phyloP scores from a whole-genome alignment of 2,113 vertebrate species.

The Indicator indicator region DNA sequence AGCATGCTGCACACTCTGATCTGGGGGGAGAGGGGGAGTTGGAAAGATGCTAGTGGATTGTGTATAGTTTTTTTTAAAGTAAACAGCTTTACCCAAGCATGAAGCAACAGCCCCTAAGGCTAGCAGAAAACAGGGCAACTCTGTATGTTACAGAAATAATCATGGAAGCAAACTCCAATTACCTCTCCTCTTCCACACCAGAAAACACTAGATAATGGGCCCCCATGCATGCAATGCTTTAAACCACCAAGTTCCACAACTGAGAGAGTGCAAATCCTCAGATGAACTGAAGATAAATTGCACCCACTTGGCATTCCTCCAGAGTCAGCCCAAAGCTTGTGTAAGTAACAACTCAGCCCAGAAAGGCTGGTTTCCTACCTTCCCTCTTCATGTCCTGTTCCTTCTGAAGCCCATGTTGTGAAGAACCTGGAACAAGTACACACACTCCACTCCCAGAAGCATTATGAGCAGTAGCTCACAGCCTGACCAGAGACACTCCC shows the following conservation, averaged over 20 bases:
- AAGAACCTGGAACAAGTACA: fast-evolving
- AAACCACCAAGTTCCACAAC: neutral
- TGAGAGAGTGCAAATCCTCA: neutral
- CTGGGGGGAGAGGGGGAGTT: neutral
- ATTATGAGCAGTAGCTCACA: fast-evolving
- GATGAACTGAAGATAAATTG: constrained; percentile 3
- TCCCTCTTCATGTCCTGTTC: neutral
- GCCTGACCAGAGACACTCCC: fast-evolving
- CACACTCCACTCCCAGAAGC: fast-evolving
- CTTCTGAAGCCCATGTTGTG: neutral
- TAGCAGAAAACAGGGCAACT: neutral
- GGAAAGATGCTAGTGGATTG: neutral
- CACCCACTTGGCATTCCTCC: neutral
- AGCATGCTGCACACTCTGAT: neutral
- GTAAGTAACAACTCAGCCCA: neutral
- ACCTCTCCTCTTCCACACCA: constrained; percentile 44
- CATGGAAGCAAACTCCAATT: constrained; percentile 46
- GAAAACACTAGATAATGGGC: constrained; percentile 34
- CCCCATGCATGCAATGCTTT: neutral
- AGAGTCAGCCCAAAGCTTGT: neutral
- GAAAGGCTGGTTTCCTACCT: neutral
- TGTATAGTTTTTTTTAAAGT: neutral
- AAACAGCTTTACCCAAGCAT: constrained; percentile 55
- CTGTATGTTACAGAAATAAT: constrained; percentile 20
- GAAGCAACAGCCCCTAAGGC: constrained; percentile 37